phyloP scores from a whole-genome alignment of 2,113 vertebrate species.

The Hemibagrus wyckioides region DNA sequence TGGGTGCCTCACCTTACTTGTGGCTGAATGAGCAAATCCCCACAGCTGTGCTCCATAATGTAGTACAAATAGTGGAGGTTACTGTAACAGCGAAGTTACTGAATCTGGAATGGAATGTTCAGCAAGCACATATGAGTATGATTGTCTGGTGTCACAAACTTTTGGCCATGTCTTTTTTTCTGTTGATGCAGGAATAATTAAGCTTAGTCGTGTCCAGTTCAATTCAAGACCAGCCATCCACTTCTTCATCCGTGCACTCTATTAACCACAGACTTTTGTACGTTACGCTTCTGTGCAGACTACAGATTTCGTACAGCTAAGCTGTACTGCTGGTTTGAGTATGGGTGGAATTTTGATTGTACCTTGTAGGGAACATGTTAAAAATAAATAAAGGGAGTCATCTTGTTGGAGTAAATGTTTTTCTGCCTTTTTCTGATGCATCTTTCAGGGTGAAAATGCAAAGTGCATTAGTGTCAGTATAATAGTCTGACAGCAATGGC shows the following conservation, averaged over 20 bases:
- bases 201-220: background rate
- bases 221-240: background rate
- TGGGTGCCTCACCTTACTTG: too few relatives aligned
- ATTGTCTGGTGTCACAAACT: background rate
- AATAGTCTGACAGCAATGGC: background rate
- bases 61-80: background rate
- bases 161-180: background rate
- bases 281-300: background rate
- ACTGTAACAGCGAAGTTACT: background rate
- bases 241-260: background rate
- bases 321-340: background rate
- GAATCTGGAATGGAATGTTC: background rate
- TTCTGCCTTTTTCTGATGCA: background rate
- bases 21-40: too few relatives aligned
- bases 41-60: background rate
- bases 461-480: background rate
- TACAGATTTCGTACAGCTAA: background rate
- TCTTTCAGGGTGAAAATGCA: background rate
- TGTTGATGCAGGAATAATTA: background rate
- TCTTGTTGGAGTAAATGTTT: background rate
- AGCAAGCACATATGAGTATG: background rate
- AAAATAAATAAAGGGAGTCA: background rate
- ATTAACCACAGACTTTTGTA: background rate
- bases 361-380: background rate
- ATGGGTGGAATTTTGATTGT: background rate